phyloP scores from a whole-genome alignment of 2,113 vertebrate genomes.

The Pipra filicauda region DNA sequence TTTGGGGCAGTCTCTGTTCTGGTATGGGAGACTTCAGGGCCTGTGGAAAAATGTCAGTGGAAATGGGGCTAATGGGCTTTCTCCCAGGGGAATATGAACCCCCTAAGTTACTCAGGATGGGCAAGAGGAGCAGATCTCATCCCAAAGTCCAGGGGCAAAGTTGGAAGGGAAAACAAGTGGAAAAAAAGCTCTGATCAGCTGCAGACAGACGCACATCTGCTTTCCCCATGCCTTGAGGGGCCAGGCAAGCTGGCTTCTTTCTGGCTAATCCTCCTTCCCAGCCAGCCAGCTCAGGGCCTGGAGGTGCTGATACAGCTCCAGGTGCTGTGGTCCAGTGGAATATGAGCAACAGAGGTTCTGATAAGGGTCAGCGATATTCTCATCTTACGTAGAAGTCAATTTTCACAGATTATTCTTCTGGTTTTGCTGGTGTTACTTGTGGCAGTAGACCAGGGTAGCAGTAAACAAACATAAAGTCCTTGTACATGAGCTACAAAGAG shows the following conservation, averaged over 20 bases:
- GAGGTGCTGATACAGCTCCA: not conserved
- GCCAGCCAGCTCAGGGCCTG: not conserved
- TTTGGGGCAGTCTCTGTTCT: not conserved
- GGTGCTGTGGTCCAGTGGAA: not conserved
- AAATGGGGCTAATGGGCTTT: not conserved
- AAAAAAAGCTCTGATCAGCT: not conserved
- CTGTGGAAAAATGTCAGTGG: not conserved
- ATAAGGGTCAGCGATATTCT: not conserved
- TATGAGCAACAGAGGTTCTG: not conserved
- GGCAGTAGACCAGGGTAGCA: not conserved
- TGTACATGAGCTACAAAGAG: not conserved
- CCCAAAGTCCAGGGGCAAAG: not conserved
- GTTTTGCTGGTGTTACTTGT: not conserved
- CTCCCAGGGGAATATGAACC: rapidly evolving
- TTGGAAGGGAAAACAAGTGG: not conserved
- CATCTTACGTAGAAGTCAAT: not conserved
- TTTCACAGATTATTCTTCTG: not conserved
- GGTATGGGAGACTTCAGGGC: not conserved
- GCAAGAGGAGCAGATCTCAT: not conserved
- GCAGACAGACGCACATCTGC: not conserved
- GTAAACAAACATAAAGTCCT: not conserved
- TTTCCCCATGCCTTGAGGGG: not conserved
- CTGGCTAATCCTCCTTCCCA: not conserved
- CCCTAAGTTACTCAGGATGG: not conserved
- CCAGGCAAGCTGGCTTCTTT: not conserved